Evolutionary conservation across 2,888 invertebrate genomes (phyloP), one percentile per base, ranked within the genome.

Genomic region (Sinohyriopsis cumingii): DNA sequence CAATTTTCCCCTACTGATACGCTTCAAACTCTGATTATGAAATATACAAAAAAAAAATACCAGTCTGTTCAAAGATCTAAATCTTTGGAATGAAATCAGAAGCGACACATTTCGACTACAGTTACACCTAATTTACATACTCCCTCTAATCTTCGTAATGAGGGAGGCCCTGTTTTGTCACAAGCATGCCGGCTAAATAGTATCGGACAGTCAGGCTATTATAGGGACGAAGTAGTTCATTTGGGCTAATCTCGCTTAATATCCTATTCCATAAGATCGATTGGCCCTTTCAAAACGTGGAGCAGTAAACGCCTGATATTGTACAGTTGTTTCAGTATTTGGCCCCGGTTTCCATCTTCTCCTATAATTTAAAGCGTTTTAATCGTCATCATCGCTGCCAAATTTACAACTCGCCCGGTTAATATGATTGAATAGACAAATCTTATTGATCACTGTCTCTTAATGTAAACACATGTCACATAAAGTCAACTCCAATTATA

Each of bases 351-450:
- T 45, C 45, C 45, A 45, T 45, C 45, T 45, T 45, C 45, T 45
- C 45, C 45, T 73, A 80, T 82, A 82, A 80, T 82, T 82, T 79
- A 79, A 79, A 82, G 80, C 79, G 79, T 79, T 80, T 82, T 80
- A 82, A 80, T 80, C 76, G 76, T 66, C 73, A 68, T 74, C 68
- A 76, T 75, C 76, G 68, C 73, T 65, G 77, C 72, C 73, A 77
- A 80, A 75, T 80, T 79, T 78, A 80, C 82, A 80, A 77, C 74
- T 78, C 78, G 73, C 72, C 67, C 66, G 55, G 57, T 65, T 78
- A 78, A 80, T 74, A 75, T 74, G 80, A 82, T 82, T 77, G 82
- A 80, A 75, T 80, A 68, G 75, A 73, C 78, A 78, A 78, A 76
- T 74, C 78, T 67, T 80, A 82, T 82, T 73, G 82, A 82, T 80